Evolutionary conservation across 2,888 invertebrate genomes (phyloP).

Genomic region (Heliconius ismenius): DNA sequence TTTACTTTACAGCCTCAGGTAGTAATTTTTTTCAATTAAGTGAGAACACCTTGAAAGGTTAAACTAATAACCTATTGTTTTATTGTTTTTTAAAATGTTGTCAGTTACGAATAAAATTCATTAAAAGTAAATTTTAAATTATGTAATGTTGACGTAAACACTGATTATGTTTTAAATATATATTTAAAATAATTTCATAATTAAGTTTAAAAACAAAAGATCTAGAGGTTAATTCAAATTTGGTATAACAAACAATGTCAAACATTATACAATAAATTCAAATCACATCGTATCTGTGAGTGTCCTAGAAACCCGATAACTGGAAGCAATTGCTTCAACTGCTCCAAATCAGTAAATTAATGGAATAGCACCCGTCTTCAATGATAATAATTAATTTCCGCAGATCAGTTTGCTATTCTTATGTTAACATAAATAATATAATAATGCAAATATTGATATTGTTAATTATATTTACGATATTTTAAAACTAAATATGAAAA

Average conservation of each 20-base stretch:
- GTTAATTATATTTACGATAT: background rate
- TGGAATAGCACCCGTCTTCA: constrained; percentile 21
- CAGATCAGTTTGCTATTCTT: constrained; percentile 7
- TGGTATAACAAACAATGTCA: background rate
- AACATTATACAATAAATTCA: constrained; percentile 14
- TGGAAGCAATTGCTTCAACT: constrained; percentile 31
- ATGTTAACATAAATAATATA: constrained; percentile 4
- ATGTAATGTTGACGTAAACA: background rate
- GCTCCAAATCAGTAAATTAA: constrained; percentile 29
- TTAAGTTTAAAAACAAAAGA: no score
- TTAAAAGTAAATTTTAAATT: background rate
- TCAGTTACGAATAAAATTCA: background rate
- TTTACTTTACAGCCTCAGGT: constrained; percentile 8
- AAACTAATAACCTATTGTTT: constrained; percentile 3
- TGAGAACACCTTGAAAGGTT: background rate
- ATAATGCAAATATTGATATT: background rate
- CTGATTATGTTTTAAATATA: background rate
- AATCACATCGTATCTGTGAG: constrained; percentile 18
- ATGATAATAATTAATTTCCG: constrained; percentile 12
- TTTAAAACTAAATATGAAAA: background rate
- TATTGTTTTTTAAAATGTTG: background rate
- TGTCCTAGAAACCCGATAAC: constrained; percentile 21
- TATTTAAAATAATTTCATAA: background rate
- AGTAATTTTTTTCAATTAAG: constrained; percentile 14
- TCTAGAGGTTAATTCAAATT: no score